These are phyloP conservation scores for Zaprionus lineosus DNA, from an alignment of 2,888 invertebrate species.

Conservation along the genomic window DNA sequence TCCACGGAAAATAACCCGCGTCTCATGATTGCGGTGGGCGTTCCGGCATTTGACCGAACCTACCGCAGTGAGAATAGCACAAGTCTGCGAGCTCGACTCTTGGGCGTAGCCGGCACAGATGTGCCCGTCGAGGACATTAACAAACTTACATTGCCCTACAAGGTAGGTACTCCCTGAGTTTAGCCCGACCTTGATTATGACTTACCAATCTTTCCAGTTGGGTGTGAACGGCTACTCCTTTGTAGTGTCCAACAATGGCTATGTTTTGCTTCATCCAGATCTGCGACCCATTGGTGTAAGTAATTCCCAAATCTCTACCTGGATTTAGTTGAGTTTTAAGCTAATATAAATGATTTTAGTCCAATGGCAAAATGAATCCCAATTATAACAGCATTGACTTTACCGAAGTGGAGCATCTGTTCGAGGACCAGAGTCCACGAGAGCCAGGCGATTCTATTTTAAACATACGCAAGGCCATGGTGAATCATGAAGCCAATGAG, in stretches of 20 bases:
- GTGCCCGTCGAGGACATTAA: conserved; percentile 93
- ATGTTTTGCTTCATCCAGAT: conserved; percentile 96
- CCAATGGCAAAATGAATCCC: conserved; percentile 86
- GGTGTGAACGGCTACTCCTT: conserved; percentile 98
- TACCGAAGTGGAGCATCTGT: conserved; percentile 95
- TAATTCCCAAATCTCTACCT: conserved; percentile 35
- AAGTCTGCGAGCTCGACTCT: conserved; percentile 86
- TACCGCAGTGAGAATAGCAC: conserved; percentile 83
- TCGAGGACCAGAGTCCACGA: conserved; percentile 87
- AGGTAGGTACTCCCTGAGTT: conserved; percentile 85
- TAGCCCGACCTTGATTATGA: neutral
- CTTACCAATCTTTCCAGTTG: conserved; percentile 84
- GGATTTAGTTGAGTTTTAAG: neutral
- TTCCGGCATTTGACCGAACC: conserved; percentile 94
- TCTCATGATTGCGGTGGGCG: conserved; percentile 94
- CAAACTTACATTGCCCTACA: conserved; percentile 93
- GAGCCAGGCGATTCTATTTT: conserved; percentile 85
- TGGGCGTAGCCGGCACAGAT: conserved; percentile 96
- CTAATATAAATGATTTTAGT: conserved; percentile 47
- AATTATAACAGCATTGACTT: conserved; percentile 98
- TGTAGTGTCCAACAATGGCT: conserved; percentile 98
- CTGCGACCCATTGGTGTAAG: conserved; percentile 91
- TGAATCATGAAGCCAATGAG: conserved; percentile 87
- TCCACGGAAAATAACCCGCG: conserved; percentile 81
- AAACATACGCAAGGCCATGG: conserved; percentile 86